Percentiles rank a stretch among this genome's conserved stretches.
These are phyloP conservation scores for Alauda arvensis DNA, from an alignment of 2,797 vertebrate species.

Conservation along the genomic window DNA sequence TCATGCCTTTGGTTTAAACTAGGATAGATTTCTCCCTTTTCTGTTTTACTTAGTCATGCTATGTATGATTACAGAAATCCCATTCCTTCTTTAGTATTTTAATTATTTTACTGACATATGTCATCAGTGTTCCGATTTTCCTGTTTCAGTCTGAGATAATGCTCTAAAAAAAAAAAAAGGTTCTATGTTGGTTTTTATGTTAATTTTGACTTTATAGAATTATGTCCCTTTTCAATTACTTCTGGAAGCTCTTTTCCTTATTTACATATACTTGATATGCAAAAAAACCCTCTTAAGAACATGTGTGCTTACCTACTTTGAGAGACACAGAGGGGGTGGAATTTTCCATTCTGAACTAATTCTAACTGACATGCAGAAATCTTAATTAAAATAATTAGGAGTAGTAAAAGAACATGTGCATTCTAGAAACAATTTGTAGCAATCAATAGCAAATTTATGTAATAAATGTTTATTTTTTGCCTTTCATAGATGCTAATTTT, in stretches of 20 bases:
- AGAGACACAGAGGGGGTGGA: background rate
- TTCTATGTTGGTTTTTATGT: background rate
- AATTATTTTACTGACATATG: background rate
- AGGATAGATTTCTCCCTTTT: background rate
- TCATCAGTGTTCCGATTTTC: background rate
- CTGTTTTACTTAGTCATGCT: background rate
- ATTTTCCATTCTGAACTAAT: background rate
- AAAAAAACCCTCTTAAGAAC: background rate
- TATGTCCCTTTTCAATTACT: background rate
- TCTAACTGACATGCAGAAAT: background rate
- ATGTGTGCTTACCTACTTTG: background rate
- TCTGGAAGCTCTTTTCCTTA: background rate
- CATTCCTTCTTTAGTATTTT: background rate
- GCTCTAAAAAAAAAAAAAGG: background rate
- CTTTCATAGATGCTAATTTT: background rate
- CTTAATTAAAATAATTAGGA: constrained; percentile 7
- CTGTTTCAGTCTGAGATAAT: background rate
- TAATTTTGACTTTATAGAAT: background rate
- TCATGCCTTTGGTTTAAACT: background rate
- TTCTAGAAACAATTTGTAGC: background rate
- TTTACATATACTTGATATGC: background rate
- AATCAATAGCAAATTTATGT: background rate
- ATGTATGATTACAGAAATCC: background rate
- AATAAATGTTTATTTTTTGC: constrained; percentile 13
- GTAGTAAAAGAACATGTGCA: background rate